Percentiles rank a stretch among this genome's conserved stretches.
Conservation (phyloP, 30 jellyfish, hydroid and myxozoan species). For the Calvadosia cruxmelitensis region DNA sequence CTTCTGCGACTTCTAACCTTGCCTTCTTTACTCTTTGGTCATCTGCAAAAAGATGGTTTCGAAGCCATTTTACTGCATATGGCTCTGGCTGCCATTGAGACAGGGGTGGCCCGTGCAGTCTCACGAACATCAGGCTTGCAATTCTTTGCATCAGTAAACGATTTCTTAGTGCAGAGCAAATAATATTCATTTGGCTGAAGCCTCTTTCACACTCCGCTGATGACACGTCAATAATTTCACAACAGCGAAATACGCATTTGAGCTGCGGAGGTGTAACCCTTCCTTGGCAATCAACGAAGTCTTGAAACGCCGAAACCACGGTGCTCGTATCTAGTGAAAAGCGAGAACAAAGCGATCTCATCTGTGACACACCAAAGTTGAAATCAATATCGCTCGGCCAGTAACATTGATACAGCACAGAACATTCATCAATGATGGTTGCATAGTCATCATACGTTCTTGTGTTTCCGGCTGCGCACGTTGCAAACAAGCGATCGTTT, state of each 20-base stretch:
- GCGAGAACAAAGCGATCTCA: not conserved
- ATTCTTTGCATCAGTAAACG: slow-evolving; percentile 7
- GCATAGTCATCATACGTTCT: not conserved
- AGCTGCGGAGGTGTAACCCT: not conserved
- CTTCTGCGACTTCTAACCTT: no score
- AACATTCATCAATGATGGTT: not conserved
- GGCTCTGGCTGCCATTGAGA: slow-evolving; percentile 28
- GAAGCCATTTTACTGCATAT: slow-evolving; percentile 39
- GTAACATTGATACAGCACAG: not conserved
- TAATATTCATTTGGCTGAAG: slow-evolving; percentile 26
- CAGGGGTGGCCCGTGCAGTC: slow-evolving; percentile 37
- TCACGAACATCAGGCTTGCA: slow-evolving; percentile 25
- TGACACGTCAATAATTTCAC: slow-evolving; percentile 14
- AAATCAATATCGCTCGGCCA: not conserved
- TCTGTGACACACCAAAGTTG: not conserved
- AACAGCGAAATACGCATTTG: not conserved
- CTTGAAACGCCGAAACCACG: not conserved
- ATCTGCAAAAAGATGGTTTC: slow-evolving; percentile 23
- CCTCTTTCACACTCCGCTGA: slow-evolving; percentile 31
- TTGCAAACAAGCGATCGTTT: not conserved
- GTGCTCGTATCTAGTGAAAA: not conserved
- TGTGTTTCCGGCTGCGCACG: not conserved
- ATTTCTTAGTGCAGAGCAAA: slow-evolving; percentile 13
- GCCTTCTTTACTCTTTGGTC: slow-evolving; percentile 35
- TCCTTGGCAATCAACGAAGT: not conserved